Conservation (phyloP, 1,140 invertebrate species). For the Acarapis woodi region DNA sequence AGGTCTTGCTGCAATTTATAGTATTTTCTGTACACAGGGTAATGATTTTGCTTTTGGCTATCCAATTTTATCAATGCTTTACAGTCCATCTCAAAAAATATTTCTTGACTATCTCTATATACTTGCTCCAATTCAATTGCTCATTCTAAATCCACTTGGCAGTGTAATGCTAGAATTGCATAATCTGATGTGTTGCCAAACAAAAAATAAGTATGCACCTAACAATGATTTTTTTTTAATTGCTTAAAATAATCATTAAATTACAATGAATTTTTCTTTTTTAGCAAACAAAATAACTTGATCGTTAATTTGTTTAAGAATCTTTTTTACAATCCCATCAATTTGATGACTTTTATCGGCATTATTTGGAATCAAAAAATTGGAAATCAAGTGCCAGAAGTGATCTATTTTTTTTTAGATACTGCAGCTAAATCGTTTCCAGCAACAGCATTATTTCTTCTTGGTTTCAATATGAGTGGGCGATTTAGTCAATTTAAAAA, state of each 20-base stretch:
- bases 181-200: slow-evolving; percentile 27
- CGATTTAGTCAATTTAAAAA: slow-evolving; percentile 42
- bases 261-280: too few species aligned
- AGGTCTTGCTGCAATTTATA: slow-evolving; percentile 57
- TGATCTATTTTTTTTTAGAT: slow-evolving; percentile 35
- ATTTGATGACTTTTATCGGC: slow-evolving; percentile 73
- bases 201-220: slow-evolving; percentile 3
- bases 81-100: slow-evolving; percentile 41
- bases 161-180: slow-evolving; percentile 66
- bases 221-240: background rate
- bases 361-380: slow-evolving; percentile 57
- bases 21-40: slow-evolving; percentile 81
- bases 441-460: slow-evolving; percentile 55
- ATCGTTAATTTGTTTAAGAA: slow-evolving; percentile 23
- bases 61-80: slow-evolving; percentile 30
- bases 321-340: slow-evolving; percentile 55
- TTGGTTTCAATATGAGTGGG: slow-evolving; percentile 75
- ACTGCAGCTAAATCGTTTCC: slow-evolving; percentile 62
- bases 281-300: too few species aligned
- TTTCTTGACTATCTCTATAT: slow-evolving; percentile 71
- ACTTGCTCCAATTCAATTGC: slow-evolving; percentile 67
- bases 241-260: too few species aligned
- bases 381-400: slow-evolving; percentile 36
- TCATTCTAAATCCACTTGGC: slow-evolving; percentile 69
- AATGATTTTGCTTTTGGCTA: slow-evolving; percentile 94